Evolutionary conservation across 2,888 invertebrate species (phyloP), one percentile per base, ranked within the genome.

Genomic region (Steromphala cineraria): DNA sequence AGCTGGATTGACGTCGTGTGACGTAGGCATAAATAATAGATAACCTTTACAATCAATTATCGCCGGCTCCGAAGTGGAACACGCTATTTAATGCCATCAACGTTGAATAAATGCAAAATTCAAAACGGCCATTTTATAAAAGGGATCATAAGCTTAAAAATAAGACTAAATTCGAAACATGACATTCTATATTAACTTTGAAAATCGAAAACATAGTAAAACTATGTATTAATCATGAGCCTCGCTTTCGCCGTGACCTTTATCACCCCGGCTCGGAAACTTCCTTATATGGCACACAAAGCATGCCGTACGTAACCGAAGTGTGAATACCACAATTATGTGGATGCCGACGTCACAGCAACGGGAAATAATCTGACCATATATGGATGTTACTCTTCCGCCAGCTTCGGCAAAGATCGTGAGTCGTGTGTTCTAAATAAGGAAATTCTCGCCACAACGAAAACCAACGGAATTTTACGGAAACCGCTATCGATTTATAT

Each of bases 261-360:
- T 84, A 75, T 55, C 80, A 80, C 79, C 82, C 85, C 85, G 88
- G 87, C 83, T 83, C 84, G 85, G 80, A 81, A 84, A 85, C 87
- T 87, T 84, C 91, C 91, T 86, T 89, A 90, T 90, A 88, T 88
- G 91, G 90, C 78, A 89, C 81, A 86, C 87, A 88, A 89, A 81
- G 81, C 81, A 80, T 80, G 67, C 71, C 79, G 67, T 80, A 83
- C 75, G 62, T 82, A 81, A 81, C 79, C 79, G 67, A 78, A 81
- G 80, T 74, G 75, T 74, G 82, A 80, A 81, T 80, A 79, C 83
- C 81, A 67, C 82, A 80, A 78, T 84, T 79, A 80, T 82, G 82
- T 67, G 56, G 77, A 40, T 79, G 19, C 55, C 80, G 81, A 82
- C 82, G 83, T 82, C 81, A 82, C 53, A 21, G 62, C 78, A 53